Conservation (phyloP, 2,113 vertebrate genomes). For the Dasyornis broadbenti region DNA sequence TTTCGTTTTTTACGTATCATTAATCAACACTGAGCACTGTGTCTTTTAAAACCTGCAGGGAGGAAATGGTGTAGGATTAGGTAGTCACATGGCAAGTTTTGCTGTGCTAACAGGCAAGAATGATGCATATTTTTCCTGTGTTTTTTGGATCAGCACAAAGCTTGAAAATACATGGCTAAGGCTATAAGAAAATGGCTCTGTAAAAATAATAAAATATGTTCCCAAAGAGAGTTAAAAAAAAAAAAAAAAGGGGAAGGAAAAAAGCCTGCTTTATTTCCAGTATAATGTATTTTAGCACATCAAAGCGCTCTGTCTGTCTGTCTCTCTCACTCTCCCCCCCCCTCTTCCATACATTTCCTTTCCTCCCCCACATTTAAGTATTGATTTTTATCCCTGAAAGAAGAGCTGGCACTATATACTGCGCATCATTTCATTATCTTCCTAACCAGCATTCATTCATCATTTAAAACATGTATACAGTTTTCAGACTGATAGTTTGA, state of each 20-base stretch:
- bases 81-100: background rate
- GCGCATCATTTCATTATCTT: background rate
- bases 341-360: background rate
- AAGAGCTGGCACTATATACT: background rate
- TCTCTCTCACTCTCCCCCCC: background rate
- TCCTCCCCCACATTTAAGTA: background rate
- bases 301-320: background rate
- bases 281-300: background rate
- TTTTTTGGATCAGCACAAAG: background rate
- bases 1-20: background rate
- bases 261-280: background rate
- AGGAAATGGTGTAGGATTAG: background rate
- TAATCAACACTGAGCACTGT: background rate
- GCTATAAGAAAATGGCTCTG: background rate
- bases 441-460: background rate
- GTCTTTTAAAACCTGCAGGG: background rate
- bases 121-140: background rate
- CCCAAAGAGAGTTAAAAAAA: background rate
- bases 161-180: background rate
- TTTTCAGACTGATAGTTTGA: background rate
- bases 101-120: background rate
- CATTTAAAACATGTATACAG: background rate
- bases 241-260: background rate
- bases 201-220: background rate
- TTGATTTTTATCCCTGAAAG: background rate